Evolutionary conservation across 2,888 invertebrate species (phyloP).

Genomic region (Cyaniris semiargus): DNA sequence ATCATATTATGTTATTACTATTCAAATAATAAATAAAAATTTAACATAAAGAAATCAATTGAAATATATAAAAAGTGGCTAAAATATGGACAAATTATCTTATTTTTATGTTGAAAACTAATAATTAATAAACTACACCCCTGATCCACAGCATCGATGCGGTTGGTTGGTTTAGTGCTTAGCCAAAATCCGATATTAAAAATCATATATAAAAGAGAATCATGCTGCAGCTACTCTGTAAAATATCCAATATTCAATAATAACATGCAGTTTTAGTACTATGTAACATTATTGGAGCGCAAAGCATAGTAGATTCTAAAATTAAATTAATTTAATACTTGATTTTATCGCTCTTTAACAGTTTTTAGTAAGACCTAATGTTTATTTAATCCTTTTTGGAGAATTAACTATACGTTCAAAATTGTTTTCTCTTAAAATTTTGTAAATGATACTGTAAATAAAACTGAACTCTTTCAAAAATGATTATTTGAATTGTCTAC

Average conservation of each 20-base stretch:
- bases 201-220: neutral
- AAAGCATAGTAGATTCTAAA: neutral
- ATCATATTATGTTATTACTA: neutral
- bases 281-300: neutral
- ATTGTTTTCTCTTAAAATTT: too few relatives aligned
- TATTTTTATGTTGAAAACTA: neutral
- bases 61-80: neutral
- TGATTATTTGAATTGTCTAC: too few relatives aligned
- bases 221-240: slow-evolving; percentile 1
- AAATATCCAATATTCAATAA: neutral
- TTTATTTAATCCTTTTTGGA: too few relatives aligned
- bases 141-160: neutral
- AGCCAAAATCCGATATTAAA: neutral
- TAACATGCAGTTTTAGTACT: neutral
- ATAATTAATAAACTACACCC: neutral
- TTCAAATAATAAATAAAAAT: neutral
- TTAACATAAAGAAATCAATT: neutral
- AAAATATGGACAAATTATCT: neutral
- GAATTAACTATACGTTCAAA: too few relatives aligned
- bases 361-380: too few relatives aligned
- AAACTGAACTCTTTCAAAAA: too few relatives aligned
- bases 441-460: too few relatives aligned
- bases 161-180: neutral
- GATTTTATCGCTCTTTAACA: too few relatives aligned
- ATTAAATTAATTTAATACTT: too few relatives aligned